Evolutionary conservation across 2,113 vertebrate species (phyloP), one percentile per base, ranked within the genome.

Genomic region (Sarotherodon lohbergeri): DNA sequence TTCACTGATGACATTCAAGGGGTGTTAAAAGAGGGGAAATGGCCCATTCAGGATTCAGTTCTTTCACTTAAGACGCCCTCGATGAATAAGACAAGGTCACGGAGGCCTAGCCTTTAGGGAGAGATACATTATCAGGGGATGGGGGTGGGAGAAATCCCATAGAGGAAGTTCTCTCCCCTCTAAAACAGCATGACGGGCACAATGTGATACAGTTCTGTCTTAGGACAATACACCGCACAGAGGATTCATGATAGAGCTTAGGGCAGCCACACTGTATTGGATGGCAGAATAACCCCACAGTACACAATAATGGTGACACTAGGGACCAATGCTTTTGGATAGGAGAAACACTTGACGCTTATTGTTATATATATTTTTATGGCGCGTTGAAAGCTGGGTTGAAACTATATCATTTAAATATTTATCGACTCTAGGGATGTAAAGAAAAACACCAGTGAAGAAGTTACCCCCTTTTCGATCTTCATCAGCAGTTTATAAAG

Each of bases 1-100:
- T 98, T 99, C 98, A 99, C 97, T 96, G 96, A 97, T 98, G 98
- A 99, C 98, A 99, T 99, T 98, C 98, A 98, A 98, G 97, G 98
- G 97, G 98, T 98, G 97, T 97, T 97, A 96, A 96, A 97, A 98
- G 98, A 98, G 98, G 97, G 97, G 97, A 97, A 98, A 98, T 97
- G 97, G 97, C 96, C 98, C 98, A 98, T 98, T 99, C 98, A 98
- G 95, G 96, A 76, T 97, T 89, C 93, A 91, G 91, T 92, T 94
- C 92, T 93, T 94, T 94, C 89, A 71, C 92, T 94, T 92, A 93
- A 95, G 93, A 93, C 86, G 93, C 90, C 95, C 95, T 94, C 90
- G 56, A 89, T 94, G 95, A 93, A 94, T 92, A 94, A 94, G 95
- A 93, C 94, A 95, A 95, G 93, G 95, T 96, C 94, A 93, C 76